A percentile compares a stretch with the other conserved stretches of the same genome.
Evolutionary conservation across 2,888 invertebrate species (phyloP).

Genomic region (Drosophila suboccidentalis): DNA sequence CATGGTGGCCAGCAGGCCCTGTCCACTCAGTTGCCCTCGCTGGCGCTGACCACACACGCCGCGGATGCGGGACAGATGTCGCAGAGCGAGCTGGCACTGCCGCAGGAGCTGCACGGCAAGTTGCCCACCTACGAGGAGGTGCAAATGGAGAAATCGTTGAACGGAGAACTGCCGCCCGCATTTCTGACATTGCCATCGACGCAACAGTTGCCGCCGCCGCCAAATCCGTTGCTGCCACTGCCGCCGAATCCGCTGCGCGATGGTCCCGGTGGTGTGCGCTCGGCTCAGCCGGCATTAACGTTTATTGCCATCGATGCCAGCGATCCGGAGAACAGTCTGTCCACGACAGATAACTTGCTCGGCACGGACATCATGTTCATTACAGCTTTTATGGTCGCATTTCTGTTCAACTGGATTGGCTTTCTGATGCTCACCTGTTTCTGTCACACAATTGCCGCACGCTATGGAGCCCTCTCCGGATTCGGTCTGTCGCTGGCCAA

Average conservation of each 20-base stretch:
- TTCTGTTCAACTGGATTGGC: conserved; percentile 98
- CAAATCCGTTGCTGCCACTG: conserved; percentile 82
- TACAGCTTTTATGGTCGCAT: conserved; percentile 97
- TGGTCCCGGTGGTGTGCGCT: conserved; percentile 59
- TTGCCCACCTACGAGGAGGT: conserved; percentile 96
- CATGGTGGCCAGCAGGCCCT: conserved; percentile 53
- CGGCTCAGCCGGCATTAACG: conserved; percentile 87
- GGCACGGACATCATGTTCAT: conserved; percentile 98
- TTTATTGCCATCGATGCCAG: conserved; percentile 91
- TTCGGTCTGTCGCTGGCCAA: conserved; percentile 97
- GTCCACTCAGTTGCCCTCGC: conserved; percentile 76
- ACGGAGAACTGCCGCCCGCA: conserved; percentile 88
- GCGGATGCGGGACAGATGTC: conserved; percentile 13
- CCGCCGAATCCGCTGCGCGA: conserved; percentile 79
- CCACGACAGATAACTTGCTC: conserved; percentile 92
- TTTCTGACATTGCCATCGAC: conserved; percentile 80
- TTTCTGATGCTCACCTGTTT: conserved; percentile 96
- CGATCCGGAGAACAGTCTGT: conserved; percentile 90
- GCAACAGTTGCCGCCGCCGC: conserved; percentile 80
- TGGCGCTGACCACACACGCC: conserved; percentile 52
- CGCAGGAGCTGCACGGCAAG: conserved; percentile 88
- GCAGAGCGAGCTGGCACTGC: conserved; percentile 45
- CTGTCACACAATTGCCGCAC: conserved; percentile 96
- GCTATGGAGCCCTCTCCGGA: conserved; percentile 96
- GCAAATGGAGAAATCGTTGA: conserved; percentile 93